Percentiles rank a stretch among this genome's conserved stretches.
Evolutionary conservation across 2,113 vertebrate species (phyloP).

Genomic region (Stegostoma tigrinum): DNA sequence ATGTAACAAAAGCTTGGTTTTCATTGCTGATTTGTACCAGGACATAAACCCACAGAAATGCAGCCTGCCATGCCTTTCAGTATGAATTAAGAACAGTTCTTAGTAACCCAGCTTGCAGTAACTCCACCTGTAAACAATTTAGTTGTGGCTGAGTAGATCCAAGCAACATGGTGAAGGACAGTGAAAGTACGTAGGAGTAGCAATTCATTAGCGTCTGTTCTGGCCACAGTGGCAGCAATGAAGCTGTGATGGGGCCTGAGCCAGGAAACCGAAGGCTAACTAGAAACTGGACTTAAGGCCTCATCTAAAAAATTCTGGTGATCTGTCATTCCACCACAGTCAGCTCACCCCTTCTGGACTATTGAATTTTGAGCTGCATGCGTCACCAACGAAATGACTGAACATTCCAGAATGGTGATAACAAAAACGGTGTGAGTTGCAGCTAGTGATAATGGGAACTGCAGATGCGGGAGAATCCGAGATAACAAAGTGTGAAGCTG

Average conservation of each 20-base stretch:
- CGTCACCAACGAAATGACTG: not conserved
- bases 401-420: not conserved
- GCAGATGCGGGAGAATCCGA: too few species aligned
- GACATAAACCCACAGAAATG: not conserved
- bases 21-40: not conserved
- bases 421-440: not conserved
- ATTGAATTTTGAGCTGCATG: not conserved
- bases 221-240: not conserved
- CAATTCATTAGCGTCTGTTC: not conserved
- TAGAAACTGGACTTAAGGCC: not conserved
- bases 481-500: too few species aligned
- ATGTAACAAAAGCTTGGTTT: not conserved
- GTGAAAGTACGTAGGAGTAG: not conserved
- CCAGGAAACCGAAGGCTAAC: not conserved
- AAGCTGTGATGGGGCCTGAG: too few species aligned
- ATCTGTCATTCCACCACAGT: not conserved
- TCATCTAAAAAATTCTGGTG: not conserved
- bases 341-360: not conserved
- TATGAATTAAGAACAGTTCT: not conserved
- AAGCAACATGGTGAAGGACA: not conserved
- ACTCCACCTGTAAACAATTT: conserved; percentile 11
- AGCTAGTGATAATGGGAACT: too few species aligned
- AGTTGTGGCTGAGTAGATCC: conserved; percentile 14
- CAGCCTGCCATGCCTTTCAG: not conserved
- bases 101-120: not conserved